Evolutionary conservation across 2,113 vertebrate species (phyloP).

Genomic region (Ondatra zibethicus): DNA sequence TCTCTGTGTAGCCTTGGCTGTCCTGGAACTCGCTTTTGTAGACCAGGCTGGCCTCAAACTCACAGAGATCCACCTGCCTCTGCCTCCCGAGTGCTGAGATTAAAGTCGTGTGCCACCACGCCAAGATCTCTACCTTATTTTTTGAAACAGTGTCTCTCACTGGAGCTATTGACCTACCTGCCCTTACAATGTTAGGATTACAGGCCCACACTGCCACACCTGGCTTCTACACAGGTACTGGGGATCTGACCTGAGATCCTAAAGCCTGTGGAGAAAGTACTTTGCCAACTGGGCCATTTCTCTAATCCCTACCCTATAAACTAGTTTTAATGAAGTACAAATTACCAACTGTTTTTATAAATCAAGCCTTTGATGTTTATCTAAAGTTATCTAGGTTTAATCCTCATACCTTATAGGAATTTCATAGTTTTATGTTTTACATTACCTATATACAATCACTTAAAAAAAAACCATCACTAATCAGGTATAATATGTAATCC

Average conservation of each 20-base stretch:
- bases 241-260: neutral
- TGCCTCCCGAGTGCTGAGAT: neutral
- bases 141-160: neutral
- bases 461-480: neutral
- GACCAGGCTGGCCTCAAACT: no score
- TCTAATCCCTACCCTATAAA: neutral
- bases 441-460: neutral
- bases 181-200: neutral
- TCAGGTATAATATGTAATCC: neutral
- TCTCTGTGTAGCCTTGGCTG: neutral
- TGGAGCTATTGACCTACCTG: neutral
- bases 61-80: neutral
- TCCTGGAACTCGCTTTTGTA: neutral
- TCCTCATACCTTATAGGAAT: neutral
- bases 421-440: conserved; percentile 21
- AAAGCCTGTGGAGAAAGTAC: neutral
- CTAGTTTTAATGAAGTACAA: conserved; percentile 12
- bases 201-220: neutral
- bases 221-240: neutral
- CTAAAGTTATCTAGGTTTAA: conserved; percentile 33
- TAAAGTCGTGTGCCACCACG: neutral
- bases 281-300: neutral
- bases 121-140: neutral
- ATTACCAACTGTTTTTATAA: neutral
- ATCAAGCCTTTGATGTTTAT: neutral